Base-by-base conservation (phyloP, 2,888 invertebrate species). In the Marasmarcha lunaedactyla region DNA sequence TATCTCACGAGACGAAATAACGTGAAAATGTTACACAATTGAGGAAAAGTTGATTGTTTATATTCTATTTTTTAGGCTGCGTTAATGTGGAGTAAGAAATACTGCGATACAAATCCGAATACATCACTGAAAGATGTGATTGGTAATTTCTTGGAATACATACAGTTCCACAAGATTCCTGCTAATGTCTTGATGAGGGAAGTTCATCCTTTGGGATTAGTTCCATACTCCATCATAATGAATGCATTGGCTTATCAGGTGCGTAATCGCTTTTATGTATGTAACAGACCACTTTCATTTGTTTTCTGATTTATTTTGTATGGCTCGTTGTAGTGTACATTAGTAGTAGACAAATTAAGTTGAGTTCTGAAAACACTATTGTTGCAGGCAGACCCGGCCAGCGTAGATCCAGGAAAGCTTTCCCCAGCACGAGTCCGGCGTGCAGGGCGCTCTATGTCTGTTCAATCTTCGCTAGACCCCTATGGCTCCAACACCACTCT, bases 321-420 rank as follows among this genome's bases (percentile, higher is more conserved):
- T 11, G 11, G 9, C 30, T 20, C 7, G 14, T 30, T 27, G 15
- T 2, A 12, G 36, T 41, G 43, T 15, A 10, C 36, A 34, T 42
- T 49, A 48, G 46, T 48, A 45, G 49, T 53, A 52, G 51, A 50
- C 46, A 49, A 47, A 20, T 59, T 9, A 70, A 63, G 57, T 63
- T 60, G 71, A 70, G 59, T 69, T 71, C 74, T 83, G 64, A 79
- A 72, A 70, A 69, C 78, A 67, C 67, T 76, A 59, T 73, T 89
- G 88, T 89, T 92, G 87, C 91, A 95, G 95, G 96, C 96, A 90
- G 96, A 96, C 91, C 96, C 96, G 87, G 92, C 91, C 88, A 95
- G 95, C 88, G 90, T 96, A 88, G 95, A 96, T 86, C 94, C 94
- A 86, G 91, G 91, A 79, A 95, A 95, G 84, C 88, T 95, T 76